These are phyloP conservation scores for Microctonus aethiopoides DNA, from an alignment of 2,888 invertebrate genomes.

Conservation along the genomic window DNA sequence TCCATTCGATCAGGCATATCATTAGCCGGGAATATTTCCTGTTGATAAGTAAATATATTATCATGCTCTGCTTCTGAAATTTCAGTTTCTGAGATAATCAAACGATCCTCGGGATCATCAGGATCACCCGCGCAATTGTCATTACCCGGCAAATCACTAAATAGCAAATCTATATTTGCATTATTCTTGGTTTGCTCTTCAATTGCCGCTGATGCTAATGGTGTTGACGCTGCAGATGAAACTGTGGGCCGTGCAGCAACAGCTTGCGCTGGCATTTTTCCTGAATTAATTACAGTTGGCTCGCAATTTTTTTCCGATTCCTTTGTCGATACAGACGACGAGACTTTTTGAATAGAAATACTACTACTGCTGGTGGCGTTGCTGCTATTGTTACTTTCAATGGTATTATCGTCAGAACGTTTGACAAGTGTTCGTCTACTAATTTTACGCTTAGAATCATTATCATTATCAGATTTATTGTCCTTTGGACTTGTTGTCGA, in stretches of 20 bases:
- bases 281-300: not conserved
- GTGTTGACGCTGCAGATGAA: not conserved
- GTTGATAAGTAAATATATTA: conserved; percentile 71
- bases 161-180: conserved; percentile 61
- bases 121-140: conserved; percentile 52
- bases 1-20: conserved; percentile 46
- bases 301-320: not conserved
- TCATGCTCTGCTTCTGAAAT: conserved; percentile 71
- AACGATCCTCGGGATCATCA: conserved; percentile 72
- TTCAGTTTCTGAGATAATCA: conserved; percentile 74
- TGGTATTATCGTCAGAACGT: conserved; percentile 31
- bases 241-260: not conserved
- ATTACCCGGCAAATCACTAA: conserved; percentile 66
- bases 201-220: not conserved
- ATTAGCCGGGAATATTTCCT: conserved; percentile 70
- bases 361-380: no score
- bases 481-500: conserved; percentile 44
- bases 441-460: conserved; percentile 41
- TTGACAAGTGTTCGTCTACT: conserved; percentile 40
- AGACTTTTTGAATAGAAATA: conserved; percentile 40
- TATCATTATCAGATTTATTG: conserved; percentile 28
- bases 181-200: conserved; percentile 42
- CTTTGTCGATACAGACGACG: conserved; percentile 39
- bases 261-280: not conserved
- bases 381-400: conserved; percentile 16